Percentiles rank a stretch among this genome's conserved stretches.
Evolutionary conservation across 2,888 invertebrate species (phyloP).

Genomic region (Schizaphis graminum): DNA sequence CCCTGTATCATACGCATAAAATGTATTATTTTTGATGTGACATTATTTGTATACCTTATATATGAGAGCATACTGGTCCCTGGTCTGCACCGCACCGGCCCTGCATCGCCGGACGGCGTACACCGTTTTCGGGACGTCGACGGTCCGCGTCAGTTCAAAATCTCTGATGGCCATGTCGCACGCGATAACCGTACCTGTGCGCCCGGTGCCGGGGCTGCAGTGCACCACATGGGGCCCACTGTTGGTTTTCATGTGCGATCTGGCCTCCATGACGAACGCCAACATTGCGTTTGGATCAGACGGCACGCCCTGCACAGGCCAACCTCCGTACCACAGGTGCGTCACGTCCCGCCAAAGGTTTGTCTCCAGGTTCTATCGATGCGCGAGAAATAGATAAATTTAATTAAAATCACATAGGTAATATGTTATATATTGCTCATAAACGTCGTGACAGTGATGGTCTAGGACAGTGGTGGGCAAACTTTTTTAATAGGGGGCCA

Average conservation of each 20-base stretch:
- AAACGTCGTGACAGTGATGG: not conserved
- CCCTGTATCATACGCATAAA: not conserved
- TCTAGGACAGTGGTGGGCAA: too few relatives aligned
- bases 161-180: constrained; percentile 89
- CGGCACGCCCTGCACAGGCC: constrained; percentile 92
- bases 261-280: constrained; percentile 88
- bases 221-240: constrained; percentile 83
- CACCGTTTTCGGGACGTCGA: constrained; percentile 89
- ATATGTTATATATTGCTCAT: not conserved
- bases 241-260: constrained; percentile 74
- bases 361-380: constrained; percentile 79
- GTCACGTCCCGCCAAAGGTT: constrained; percentile 88
- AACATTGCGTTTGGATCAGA: constrained; percentile 86
- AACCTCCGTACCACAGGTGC: constrained; percentile 92
- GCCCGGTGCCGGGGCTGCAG: constrained; percentile 91
- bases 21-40: not conserved
- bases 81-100: constrained; percentile 90
- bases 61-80: constrained; percentile 92
- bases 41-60: constrained; percentile 79
- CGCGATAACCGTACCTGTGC: constrained; percentile 88
- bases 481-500: too few relatives aligned
- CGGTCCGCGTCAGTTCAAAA: constrained; percentile 83
- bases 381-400: not conserved
- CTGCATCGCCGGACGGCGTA: constrained; percentile 87
- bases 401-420: too few relatives aligned